Base-by-base conservation (phyloP, 1,140 invertebrate species). In the Xylocopa sonorina region DNA sequence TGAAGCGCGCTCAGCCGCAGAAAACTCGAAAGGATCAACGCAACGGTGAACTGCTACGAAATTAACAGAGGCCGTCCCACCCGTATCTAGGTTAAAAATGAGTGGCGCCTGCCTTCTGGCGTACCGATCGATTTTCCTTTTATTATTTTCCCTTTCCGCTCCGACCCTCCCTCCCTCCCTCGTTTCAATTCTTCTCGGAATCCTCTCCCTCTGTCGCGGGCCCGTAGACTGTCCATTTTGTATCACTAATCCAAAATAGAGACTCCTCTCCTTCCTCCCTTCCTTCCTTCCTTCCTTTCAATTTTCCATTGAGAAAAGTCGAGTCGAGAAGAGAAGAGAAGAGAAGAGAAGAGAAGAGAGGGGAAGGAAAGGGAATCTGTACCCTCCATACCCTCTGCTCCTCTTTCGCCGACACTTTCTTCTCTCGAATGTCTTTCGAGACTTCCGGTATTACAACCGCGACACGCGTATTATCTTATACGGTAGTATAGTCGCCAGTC, bases 321-420 rank as follows among this genome's bases (percentile, higher is more conserved):
- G 6, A 2, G 2, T 18, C 27, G 9, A 21, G 29, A 21, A 7
- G 9, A 46, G 43, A n/a, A 2, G 3, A 57, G 73, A 46, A 46
- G 18, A 18, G 51, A 46, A 38, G 55, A 69, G 57, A 51, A 51
- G 38, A 46, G n/a, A 3, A 5, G 7, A 16, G 38, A 29, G 6
- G 18, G 5, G 21, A 4, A 16, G 38, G 7, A 38, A 38, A 21
- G 29, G 27, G 27, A 53, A n/a, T n/a, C n/a, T n/a, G n/a, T n/a
- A n/a, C n/a, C n/a, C n/a, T n/a, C n/a, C n/a, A n/a, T n/a, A n/a
- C n/a, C n/a, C n/a, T n/a, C n/a, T n/a, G n/a, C n/a, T n/a, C n/a
- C n/a, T n/a, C n/a, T n/a, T 27, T 10, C 24, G 43, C 18, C 10
- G 43, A 67, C 32, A 83, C 81, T 83, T 83, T 83, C 81, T 69